Conservation (phyloP, 2,113 vertebrate species). For the Nerophis ophidion region DNA sequence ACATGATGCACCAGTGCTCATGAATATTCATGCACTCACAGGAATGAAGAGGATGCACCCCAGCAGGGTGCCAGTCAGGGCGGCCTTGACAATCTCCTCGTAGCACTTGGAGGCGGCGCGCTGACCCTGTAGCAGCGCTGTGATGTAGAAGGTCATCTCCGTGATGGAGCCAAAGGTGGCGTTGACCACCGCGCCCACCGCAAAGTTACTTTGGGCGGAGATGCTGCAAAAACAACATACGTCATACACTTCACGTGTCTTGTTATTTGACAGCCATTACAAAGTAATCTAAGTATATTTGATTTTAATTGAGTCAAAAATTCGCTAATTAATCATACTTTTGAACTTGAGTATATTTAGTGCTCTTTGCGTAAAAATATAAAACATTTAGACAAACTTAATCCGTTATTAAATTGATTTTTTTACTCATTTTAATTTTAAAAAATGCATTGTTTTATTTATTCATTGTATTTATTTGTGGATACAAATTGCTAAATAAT, state of each 20-base stretch:
- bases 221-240: conserved; percentile 62
- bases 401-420: too few species aligned
- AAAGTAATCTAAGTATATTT: too few species aligned
- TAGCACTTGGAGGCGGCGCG: conserved; percentile 75
- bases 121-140: conserved; percentile 78
- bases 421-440: too few species aligned
- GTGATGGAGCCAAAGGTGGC: conserved; percentile 87
- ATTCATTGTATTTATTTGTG: too few species aligned
- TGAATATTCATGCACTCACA: conserved; percentile 57
- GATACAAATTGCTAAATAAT: too few species aligned
- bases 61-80: conserved; percentile 78
- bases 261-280: not conserved
- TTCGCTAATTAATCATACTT: too few species aligned
- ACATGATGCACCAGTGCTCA: not conserved
- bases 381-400: too few species aligned
- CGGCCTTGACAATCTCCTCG: conserved; percentile 81
- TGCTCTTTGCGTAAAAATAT: too few species aligned
- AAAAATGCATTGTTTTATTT: too few species aligned
- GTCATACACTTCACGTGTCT: not conserved
- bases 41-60: conserved; percentile 84
- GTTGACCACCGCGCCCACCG: conserved; percentile 84
- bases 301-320: too few species aligned
- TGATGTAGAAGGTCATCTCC: conserved; percentile 90
- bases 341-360: too few species aligned
- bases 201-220: conserved; percentile 87